A percentile compares a stretch with the other conserved stretches of the same genome.
Conservation (phyloP, 2,888 invertebrate species). For the Euplexia lucipara region DNA sequence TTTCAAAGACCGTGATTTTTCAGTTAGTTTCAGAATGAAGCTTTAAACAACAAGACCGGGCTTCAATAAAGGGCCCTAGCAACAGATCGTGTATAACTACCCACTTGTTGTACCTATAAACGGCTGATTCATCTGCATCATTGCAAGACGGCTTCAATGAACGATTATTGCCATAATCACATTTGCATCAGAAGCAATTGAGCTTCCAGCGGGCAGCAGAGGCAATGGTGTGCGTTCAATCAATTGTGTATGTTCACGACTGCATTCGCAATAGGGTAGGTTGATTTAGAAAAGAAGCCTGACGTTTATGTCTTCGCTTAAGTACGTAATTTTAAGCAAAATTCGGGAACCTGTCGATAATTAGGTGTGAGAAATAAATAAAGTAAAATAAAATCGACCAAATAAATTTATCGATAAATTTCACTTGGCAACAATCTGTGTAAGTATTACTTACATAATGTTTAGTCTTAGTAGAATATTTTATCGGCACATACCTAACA, state of each 20-base stretch:
- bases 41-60: background rate
- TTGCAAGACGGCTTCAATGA: constrained; percentile 45
- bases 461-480: background rate
- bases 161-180: constrained; percentile 41
- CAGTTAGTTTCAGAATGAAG: too few species aligned
- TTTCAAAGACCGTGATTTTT: too few species aligned
- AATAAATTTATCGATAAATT: constrained; percentile 3
- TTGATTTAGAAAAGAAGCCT: background rate
- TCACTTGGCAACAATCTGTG: constrained; percentile 6
- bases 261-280: background rate
- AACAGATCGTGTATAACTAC: constrained; percentile 15
- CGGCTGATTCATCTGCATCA: constrained; percentile 36
- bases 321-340: too few species aligned
- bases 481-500: constrained; percentile 44
- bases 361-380: too few species aligned
- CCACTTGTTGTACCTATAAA: background rate
- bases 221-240: constrained; percentile 19
- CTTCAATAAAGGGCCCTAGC: too few species aligned
- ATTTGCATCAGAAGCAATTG: constrained; percentile 49
- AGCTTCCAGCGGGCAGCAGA: constrained; percentile 23
- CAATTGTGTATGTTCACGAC: constrained; percentile 34
- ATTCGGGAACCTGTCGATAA: too few species aligned
- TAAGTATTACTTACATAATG: background rate
- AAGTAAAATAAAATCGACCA: background rate
- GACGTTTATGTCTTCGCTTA: too few species aligned